Evolutionary conservation across 2,888 invertebrate species (phyloP).

Genomic region (Caenorhabditis imperialis): DNA sequence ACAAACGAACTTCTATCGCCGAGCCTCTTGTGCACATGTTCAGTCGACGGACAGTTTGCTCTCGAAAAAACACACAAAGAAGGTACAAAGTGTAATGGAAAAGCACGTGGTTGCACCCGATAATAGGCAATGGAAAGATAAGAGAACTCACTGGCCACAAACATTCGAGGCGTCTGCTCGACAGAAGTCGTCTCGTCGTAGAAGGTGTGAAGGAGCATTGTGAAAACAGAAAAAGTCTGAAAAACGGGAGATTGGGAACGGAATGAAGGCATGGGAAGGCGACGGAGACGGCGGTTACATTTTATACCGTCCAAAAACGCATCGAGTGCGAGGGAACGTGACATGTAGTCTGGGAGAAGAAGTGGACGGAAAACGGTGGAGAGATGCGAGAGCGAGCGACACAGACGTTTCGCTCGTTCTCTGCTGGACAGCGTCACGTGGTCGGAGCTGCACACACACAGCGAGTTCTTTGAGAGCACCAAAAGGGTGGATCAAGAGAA

Average conservation of each 20-base stretch:
- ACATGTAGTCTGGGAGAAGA: constrained; percentile 42
- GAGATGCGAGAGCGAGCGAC: constrained; percentile 27
- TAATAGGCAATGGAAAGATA: neutral
- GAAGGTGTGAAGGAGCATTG: constrained; percentile 43
- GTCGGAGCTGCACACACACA: neutral
- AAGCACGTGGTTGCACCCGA: constrained; percentile 25
- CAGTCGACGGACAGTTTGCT: too few species aligned
- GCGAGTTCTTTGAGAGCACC: too few species aligned
- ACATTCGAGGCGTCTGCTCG: constrained; percentile 42
- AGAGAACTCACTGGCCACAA: constrained; percentile 38
- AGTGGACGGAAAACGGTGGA: constrained; percentile 26
- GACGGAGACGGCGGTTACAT: neutral
- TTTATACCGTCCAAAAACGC: constrained; percentile 27
- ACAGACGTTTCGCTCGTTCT: constrained; percentile 50
- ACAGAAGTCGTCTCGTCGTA: constrained; percentile 31
- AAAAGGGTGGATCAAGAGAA: too few species aligned
- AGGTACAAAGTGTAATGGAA: too few species aligned
- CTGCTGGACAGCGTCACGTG: constrained; percentile 33
- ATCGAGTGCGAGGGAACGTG: constrained; percentile 48
- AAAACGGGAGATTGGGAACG: constrained; percentile 8
- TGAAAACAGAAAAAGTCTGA: neutral
- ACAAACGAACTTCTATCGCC: too few species aligned
- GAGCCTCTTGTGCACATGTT: too few species aligned
- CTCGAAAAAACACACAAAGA: too few species aligned
- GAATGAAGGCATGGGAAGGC: constrained; percentile 9